Evolutionary conservation across 2,113 vertebrate genomes (phyloP).

Genomic region (Nicator chloris): DNA sequence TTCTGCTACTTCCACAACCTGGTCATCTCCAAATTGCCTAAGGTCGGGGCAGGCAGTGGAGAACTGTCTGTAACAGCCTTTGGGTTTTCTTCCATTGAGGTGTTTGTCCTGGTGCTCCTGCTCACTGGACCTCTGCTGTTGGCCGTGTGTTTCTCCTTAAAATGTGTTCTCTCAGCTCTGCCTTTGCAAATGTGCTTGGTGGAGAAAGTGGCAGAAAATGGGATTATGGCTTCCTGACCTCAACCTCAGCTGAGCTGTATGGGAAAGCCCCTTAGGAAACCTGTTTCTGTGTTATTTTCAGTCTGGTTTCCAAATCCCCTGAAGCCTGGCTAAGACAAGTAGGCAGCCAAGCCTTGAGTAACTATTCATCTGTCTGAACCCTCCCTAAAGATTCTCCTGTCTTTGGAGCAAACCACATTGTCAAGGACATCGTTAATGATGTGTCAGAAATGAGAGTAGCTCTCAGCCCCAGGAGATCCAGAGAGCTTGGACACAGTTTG

Average conservation of each 20-base stretch:
- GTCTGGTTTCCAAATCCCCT: not conserved
- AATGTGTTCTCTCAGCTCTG: not conserved
- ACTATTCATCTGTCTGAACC: not conserved
- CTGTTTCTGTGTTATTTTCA: not conserved
- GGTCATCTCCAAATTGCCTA: not conserved
- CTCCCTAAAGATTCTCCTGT: not conserved
- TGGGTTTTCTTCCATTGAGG: not conserved
- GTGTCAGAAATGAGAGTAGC: not conserved
- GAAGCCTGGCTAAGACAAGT: not conserved
- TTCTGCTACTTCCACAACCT: not conserved
- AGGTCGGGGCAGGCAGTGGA: rapidly evolving
- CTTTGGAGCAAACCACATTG: not conserved
- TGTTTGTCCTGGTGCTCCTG: not conserved
- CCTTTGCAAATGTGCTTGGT: not conserved
- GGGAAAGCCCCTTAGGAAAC: not conserved
- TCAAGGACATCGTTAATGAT: not conserved
- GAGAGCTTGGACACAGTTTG: not conserved
- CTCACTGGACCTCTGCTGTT: not conserved
- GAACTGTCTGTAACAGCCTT: not conserved
- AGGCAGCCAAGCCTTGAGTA: not conserved
- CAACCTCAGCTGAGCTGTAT: not conserved
- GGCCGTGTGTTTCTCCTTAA: not conserved
- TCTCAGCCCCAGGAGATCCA: not conserved
- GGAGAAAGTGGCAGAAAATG: not conserved
- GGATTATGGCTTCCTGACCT: not conserved